Evolutionary conservation across 2,113 vertebrate genomes (phyloP).

Genomic region (Daboia siamensis): DNA sequence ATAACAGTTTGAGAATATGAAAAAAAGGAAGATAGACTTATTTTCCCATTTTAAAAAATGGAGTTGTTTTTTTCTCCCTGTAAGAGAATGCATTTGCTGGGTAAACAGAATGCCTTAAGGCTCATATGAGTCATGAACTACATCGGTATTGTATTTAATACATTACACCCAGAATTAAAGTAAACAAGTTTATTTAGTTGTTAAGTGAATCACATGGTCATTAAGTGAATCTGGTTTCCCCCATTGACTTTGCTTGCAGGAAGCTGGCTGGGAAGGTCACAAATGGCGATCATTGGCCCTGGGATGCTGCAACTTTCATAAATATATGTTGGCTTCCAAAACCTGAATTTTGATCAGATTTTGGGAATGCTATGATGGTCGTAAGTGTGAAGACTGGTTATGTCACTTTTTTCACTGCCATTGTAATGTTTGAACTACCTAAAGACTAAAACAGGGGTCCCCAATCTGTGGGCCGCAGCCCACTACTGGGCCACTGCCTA

Average conservation of each 20-base stretch:
- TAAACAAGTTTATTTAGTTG: constrained; percentile 32
- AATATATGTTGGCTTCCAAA: not conserved
- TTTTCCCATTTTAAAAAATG: constrained; percentile 11
- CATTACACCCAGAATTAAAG: constrained; percentile 46
- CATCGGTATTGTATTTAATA: constrained; percentile 21
- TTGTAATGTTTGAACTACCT: not conserved
- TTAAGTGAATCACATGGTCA: not conserved
- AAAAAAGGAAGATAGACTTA: not conserved
- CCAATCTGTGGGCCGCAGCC: no score
- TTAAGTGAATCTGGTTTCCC: not conserved
- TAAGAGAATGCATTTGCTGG: constrained; percentile 3
- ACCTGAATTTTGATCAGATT: not conserved
- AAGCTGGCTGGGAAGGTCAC: not conserved
- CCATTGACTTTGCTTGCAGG: not conserved
- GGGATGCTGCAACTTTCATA: not conserved
- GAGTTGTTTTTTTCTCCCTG: not conserved
- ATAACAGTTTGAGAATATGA: constrained; percentile 29
- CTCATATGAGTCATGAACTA: constrained; percentile 15
- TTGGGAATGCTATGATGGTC: not conserved
- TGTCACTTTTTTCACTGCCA: not conserved
- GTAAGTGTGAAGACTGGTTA: not conserved
- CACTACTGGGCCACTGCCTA: no score
- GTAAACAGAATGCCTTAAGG: not conserved
- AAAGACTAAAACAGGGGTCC: no score
- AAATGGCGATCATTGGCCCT: not conserved